Base-by-base conservation (phyloP, 2,888 invertebrate genomes). In the Aromia moschata region DNA sequence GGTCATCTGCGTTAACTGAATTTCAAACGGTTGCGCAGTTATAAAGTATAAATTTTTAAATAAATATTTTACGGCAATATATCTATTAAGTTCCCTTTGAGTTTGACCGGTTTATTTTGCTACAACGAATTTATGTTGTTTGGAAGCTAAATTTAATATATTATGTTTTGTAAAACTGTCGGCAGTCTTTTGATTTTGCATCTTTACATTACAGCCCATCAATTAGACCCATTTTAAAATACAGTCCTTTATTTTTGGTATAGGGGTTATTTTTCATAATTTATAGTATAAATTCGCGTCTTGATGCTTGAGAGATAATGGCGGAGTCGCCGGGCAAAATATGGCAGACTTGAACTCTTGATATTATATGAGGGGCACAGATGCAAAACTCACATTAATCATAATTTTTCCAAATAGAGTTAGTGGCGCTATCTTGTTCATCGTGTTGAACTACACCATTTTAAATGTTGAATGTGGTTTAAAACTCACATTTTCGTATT, bases 121-220 rank as follows among this genome's bases (percentile, higher is more conserved):
- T 43, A 45, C 55, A 37, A 46, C 25, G 55, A 52, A 55, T 55
- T 55, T 55, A 55, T 55, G 55, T 55, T 55, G 55, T 55, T 55
- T 55, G 45, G 55, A 55, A 55, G 14, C 45, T 45, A 45, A 55
- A 45, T 55, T 45, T 55, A 55, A 55, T 38, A 45, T 40, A 46
- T 54, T 54, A 54, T 52, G 52, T 52, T 52, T 52, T 52, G 41
- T 52, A 52, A 52, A 52, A 37, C 52, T 52, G 52, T 52, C 52
- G 9, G 41, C 41, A 31, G 41, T 52, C 52, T 52, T 52, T 52
- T 52, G 52, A 52, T 52, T 52, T 52, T 17, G 41, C 30, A 40
- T 40, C 41, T 33, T 52, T 52, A 52, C 41, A 52, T 52, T 52
- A 37, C 17, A 41, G 31, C 11, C 18, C 31, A 52, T 52, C 41